Evolutionary conservation across 2,113 vertebrate genomes (phyloP).

Genomic region (Pogona vitticeps): DNA sequence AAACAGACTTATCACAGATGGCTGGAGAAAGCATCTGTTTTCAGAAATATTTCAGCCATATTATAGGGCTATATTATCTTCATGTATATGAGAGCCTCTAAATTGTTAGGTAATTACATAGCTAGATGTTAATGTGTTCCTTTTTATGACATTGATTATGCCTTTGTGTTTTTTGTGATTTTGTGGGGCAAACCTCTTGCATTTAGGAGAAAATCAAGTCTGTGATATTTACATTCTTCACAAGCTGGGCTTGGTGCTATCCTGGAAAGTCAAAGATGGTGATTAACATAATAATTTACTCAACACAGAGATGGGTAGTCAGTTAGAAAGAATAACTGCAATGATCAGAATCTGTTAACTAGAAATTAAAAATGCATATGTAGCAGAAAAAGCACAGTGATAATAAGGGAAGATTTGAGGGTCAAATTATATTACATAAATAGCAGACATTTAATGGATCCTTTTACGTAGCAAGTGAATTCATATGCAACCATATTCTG

Average conservation of each 20-base stretch:
- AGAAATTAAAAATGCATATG: slow-evolving; percentile 31
- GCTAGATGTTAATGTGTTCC: slow-evolving; percentile 59
- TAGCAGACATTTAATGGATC: not conserved
- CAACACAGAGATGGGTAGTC: slow-evolving; percentile 58
- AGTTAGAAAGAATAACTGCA: slow-evolving; percentile 57
- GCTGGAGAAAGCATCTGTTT: slow-evolving; percentile 60
- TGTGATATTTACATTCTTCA: slow-evolving; percentile 39
- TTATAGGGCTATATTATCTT: slow-evolving; percentile 50
- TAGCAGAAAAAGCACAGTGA: not conserved
- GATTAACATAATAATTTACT: slow-evolving; percentile 57
- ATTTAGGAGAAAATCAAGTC: slow-evolving; percentile 39
- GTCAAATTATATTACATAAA: slow-evolving; percentile 16
- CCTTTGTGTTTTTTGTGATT: slow-evolving; percentile 60
- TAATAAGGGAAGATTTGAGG: not conserved
- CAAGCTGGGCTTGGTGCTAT: slow-evolving; percentile 11
- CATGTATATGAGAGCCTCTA: slow-evolving; percentile 32
- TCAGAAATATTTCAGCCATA: slow-evolving; percentile 51
- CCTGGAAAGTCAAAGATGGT: slow-evolving; percentile 49
- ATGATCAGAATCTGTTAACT: slow-evolving; percentile 44
- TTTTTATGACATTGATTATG: slow-evolving; percentile 58
- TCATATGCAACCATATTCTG: slow-evolving; percentile 5
- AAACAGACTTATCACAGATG: slow-evolving; percentile 48
- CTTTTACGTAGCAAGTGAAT: slow-evolving; percentile 7
- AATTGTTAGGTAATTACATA: slow-evolving; percentile 65
- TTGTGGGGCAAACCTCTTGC: slow-evolving; percentile 52